Percentiles rank a stretch among this genome's conserved stretches.
phyloP scores from a whole-genome alignment of 2,888 invertebrate species.

The Leptinotarsa peninsularis region DNA sequence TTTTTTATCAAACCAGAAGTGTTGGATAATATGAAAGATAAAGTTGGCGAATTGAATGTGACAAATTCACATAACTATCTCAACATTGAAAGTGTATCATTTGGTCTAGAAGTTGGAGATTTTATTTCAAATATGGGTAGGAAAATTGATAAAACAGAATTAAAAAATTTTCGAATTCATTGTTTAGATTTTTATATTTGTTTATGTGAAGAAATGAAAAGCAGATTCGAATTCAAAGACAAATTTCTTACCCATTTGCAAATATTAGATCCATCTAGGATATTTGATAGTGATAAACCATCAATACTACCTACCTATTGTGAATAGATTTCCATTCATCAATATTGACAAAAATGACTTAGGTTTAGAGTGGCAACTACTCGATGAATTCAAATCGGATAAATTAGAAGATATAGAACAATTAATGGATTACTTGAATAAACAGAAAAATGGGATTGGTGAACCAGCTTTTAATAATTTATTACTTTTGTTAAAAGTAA shows the following conservation, averaged over 20 bases:
- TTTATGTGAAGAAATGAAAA: conserved; percentile 11
- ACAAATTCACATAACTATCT: conserved; percentile 9
- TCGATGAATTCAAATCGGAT: conserved; percentile 21
- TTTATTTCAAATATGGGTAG: neutral
- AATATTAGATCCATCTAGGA: conserved; percentile 21
- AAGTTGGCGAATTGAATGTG: neutral
- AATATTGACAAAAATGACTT: conserved; percentile 11
- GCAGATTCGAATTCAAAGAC: conserved; percentile 15
- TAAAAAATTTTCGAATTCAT: neutral
- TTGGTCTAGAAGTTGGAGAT: conserved; percentile 15
- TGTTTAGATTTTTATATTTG: conserved; percentile 17
- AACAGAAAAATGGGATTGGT: conserved; percentile 2
- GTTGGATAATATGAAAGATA: neutral
- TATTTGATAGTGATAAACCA: conserved; percentile 15
- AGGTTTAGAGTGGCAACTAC: conserved; percentile 14
- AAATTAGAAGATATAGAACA: conserved; percentile 12
- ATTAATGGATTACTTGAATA: conserved; percentile 3
- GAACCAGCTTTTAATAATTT: conserved; percentile 20
- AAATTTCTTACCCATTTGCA: conserved; percentile 13
- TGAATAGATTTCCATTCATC: conserved; percentile 20
- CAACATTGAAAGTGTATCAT: conserved; percentile 4
- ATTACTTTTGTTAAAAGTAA: conserved; percentile 7
- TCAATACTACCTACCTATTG: conserved; percentile 10
- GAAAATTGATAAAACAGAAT: neutral
- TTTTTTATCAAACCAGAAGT: conserved; percentile 20